Base-by-base conservation (phyloP, 1,140 invertebrate genomes). In the Chrysomallon squamiferum region DNA sequence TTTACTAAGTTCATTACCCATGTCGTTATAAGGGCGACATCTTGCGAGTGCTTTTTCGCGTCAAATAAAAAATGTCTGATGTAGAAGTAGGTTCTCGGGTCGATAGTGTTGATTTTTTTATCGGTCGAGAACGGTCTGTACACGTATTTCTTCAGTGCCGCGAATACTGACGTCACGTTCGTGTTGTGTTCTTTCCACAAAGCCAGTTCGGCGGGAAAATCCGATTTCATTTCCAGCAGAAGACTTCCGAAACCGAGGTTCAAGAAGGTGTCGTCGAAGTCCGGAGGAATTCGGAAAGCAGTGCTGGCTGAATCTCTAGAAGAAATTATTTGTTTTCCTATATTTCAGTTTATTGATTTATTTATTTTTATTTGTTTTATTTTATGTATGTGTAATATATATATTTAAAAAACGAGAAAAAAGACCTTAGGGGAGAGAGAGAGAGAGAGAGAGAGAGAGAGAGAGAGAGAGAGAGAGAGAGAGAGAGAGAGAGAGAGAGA, bases 191-290 rank as follows among this genome's bases (percentile, higher is more conserved):
- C 18, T 18, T 20, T 18, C 80, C 80, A 82, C 18, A 54, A 52
- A 11, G 54, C 5, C 47, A 64, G 66, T 6, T 66, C 66, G 2
- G 65, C 62, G 15, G 67, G 63, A 47, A 79, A 76, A 2, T 70
- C 45, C 3, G 59, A 25, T 45, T 52, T 61, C 18, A 72, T 50
- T 35, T 74, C 50, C 4, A 27, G 58, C 32, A 82, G 63, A 15
- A 78, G 54, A 13, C 71, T 61, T 3, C 82, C 82, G 0, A 84
- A 38, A 20, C 76, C 80, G 30, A 84, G 32, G 64, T 84, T 84
- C 13, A 82, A 68, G 68, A 81, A 84, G 0, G 80, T 81, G 59
- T 84, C 82, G 63, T 84, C 82, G 65, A 84, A 82, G 61, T 84
- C 82, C 0, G 82, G 76, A 4, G 82, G 82, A 47, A 82, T 82